phyloP scores from a whole-genome alignment of 2,797 vertebrate genomes.

The Capromys pilorides region DNA sequence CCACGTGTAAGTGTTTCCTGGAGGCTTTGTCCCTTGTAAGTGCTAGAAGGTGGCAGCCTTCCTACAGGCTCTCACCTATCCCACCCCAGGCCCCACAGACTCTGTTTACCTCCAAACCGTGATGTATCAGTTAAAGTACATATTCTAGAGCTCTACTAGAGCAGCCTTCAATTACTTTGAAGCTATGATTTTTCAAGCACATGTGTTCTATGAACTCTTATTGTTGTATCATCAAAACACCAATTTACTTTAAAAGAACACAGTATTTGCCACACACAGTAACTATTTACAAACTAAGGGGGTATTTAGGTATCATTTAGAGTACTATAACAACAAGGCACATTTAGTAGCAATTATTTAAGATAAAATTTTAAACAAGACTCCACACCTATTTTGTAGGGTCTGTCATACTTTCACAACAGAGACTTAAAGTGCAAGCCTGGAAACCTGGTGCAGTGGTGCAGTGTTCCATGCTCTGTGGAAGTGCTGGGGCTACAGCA shows the following conservation, averaged over 20 bases:
- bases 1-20: neutral
- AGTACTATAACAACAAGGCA: neutral
- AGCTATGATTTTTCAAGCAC: conserved; percentile 3
- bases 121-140: neutral
- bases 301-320: neutral
- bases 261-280: neutral
- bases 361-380: neutral
- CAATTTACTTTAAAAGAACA: neutral
- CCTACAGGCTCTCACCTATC: neutral
- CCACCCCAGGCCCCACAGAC: neutral
- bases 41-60: neutral
- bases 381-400: neutral
- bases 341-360: neutral
- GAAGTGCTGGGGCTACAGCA: neutral
- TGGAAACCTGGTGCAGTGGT: neutral
- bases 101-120: neutral
- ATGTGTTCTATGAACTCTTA: neutral
- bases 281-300: neutral
- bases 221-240: neutral
- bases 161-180: neutral
- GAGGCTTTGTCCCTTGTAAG: neutral
- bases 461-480: neutral
- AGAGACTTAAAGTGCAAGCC: neutral
- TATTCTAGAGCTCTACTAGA: neutral
- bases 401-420: neutral